These are phyloP conservation scores for Malachius bipustulatus DNA, from an alignment of 2,888 invertebrate genomes.

Conservation along the genomic window DNA sequence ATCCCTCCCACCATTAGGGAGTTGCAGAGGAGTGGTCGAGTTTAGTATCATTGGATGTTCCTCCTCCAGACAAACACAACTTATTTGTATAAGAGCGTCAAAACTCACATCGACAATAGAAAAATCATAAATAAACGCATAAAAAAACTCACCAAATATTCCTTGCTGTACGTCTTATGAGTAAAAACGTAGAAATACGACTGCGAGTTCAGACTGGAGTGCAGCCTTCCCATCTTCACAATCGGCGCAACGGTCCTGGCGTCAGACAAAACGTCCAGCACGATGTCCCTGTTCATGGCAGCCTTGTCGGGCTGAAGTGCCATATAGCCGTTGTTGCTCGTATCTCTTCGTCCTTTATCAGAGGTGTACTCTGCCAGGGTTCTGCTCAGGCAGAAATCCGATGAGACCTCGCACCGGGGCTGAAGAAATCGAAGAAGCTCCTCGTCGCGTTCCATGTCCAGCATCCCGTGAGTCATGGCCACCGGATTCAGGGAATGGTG, in stretches of 20 bases:
- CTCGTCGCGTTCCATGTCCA: constrained; percentile 63
- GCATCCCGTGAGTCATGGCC: constrained; percentile 59
- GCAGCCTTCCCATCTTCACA: constrained; percentile 62
- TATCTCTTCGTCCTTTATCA: constrained; percentile 13
- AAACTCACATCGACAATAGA: too few relatives aligned
- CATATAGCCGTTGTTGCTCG: constrained; percentile 14
- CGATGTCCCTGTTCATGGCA: constrained; percentile 48
- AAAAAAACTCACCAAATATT: constrained; percentile 68
- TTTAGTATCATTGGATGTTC: too few relatives aligned
- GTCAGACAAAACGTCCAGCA: constrained; percentile 82
- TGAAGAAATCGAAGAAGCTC: constrained; percentile 67
- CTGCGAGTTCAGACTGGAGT: constrained; percentile 60
- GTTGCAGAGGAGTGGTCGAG: too few relatives aligned
- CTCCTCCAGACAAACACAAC: too few relatives aligned
- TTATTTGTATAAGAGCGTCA: too few relatives aligned
- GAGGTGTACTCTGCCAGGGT: constrained; percentile 48
- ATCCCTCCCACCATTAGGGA: too few relatives aligned
- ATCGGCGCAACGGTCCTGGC: constrained; percentile 76
- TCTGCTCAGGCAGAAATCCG: constrained; percentile 51
- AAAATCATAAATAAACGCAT: too few relatives aligned
- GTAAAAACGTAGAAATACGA: constrained; percentile 83
- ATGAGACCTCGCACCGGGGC: constrained; percentile 64
- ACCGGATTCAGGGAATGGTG: constrained; percentile 63
- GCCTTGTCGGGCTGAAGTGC: constrained; percentile 26
- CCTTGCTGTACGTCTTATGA: constrained; percentile 69